A percentile compares a stretch with the other conserved stretches of the same genome.
phyloP scores from a whole-genome alignment of 2,888 invertebrate species.

The Brenthis daphne region DNA sequence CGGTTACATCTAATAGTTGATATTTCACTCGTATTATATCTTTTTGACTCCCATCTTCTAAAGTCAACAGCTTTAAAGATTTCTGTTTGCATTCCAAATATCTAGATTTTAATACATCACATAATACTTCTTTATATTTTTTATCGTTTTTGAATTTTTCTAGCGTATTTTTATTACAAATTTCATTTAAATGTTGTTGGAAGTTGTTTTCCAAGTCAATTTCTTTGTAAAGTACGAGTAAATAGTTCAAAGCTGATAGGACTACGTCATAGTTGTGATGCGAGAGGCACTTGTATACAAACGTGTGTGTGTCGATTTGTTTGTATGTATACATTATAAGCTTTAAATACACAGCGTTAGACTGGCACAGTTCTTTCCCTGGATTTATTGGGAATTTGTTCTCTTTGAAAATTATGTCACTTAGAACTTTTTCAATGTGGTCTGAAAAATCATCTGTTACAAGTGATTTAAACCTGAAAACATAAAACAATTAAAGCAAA shows the following conservation, averaged over 20 bases:
- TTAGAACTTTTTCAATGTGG: slow-evolving; percentile 44
- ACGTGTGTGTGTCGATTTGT: slow-evolving; percentile 29
- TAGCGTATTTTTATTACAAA: slow-evolving; percentile 36
- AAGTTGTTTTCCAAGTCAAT: slow-evolving; percentile 49
- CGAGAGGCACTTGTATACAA: slow-evolving; percentile 44
- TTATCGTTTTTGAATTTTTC: slow-evolving; percentile 27
- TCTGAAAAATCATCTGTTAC: slow-evolving; percentile 27
- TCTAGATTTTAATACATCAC: slow-evolving; percentile 47
- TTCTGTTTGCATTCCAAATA: slow-evolving; percentile 66
- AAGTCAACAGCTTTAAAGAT: slow-evolving; percentile 55
- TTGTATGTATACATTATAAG: slow-evolving; percentile 44
- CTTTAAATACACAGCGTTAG: slow-evolving; percentile 50
- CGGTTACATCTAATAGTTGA: slow-evolving; percentile 37
- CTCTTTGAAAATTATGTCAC: slow-evolving; percentile 47
- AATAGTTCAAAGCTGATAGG: slow-evolving; percentile 49
- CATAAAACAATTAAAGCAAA: neutral
- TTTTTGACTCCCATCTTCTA: slow-evolving; percentile 54
- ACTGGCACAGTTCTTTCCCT: slow-evolving; percentile 56
- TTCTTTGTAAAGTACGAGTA: slow-evolving; percentile 48
- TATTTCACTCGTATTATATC: slow-evolving; percentile 48
- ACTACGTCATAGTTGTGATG: slow-evolving; percentile 55
- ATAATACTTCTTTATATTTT: slow-evolving; percentile 49
- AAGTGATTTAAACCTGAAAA: slow-evolving; percentile 26
- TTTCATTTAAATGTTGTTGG: slow-evolving; percentile 49
- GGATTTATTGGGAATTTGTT: slow-evolving; percentile 40